Conservation (phyloP, 1,140 invertebrate genomes). For the Oncopodura yosiiana region DNA sequence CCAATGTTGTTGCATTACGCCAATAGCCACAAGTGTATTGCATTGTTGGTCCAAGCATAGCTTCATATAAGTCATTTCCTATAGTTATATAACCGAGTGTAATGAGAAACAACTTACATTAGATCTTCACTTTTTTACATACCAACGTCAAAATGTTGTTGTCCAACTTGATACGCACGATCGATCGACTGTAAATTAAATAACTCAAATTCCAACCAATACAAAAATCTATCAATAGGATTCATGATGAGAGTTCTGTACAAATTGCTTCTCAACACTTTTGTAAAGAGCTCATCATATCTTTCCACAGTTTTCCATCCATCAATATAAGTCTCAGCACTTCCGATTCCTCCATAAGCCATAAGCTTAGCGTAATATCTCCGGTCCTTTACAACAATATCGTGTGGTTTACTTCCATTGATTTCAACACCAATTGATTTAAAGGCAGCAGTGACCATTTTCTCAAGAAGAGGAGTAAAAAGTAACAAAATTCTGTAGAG, state of each 20-base stretch:
- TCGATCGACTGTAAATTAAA: conserved; percentile 21
- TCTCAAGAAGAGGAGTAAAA: background rate
- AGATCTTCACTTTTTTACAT: background rate
- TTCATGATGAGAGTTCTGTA: background rate
- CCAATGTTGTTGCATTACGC: background rate
- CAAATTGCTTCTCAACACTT: conserved; percentile 3
- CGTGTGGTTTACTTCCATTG: conserved; percentile 14
- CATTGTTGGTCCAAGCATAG: background rate
- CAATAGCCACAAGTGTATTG: conserved; percentile 15
- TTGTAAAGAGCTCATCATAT: background rate
- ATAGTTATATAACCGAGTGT: background rate
- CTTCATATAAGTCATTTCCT: conserved; percentile 8
- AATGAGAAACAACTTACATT: background rate
- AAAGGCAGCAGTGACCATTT: background rate
- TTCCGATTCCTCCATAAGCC: conserved; percentile 4
- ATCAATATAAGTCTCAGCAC: conserved; percentile 9
- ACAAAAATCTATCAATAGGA: conserved; percentile 17
- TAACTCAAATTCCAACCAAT: conserved; percentile 12
- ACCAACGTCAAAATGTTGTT: conserved; percentile 23
- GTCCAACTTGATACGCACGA: conserved; percentile 13
- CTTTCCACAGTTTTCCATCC: conserved; percentile 5
- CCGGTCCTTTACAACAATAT: conserved; percentile 19
- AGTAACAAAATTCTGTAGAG: background rate
- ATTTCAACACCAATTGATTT: background rate
- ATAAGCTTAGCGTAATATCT: conserved; percentile 13